Evolutionary conservation across 2,888 invertebrate species (phyloP), one percentile per base, ranked within the genome.

Genomic region (Noctua pronuba): DNA sequence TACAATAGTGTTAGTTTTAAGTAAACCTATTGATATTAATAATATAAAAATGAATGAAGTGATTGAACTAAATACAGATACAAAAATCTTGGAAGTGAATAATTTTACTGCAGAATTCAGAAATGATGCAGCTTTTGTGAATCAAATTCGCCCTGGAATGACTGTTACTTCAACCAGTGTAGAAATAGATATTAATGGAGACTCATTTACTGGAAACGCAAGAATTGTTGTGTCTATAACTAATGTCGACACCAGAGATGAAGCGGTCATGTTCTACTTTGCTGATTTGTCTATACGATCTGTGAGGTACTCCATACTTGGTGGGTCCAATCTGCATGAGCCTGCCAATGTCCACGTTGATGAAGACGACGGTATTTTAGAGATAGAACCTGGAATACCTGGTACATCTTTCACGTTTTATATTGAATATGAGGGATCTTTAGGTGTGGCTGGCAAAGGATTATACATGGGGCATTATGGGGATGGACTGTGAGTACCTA

Each of bases 141-240:
- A 91, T 65, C 83, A 89, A 68, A 77, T 94, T 46, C 90, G 94
- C 79, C 93, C 94, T 13, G 95, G 94, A 10, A 92, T 95, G 91
- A 21, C 49, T 1, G 88, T 93, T 1, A 85, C 73, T 4, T 88
- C 83, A 35, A 94, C 95, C 64, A n/a, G 38, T 0, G 78, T 95
- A 11, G 89, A 90, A 82, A 76, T 95, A 7, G 84, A 94, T 77
- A 65, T 87, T 5, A 75, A 80, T 6, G 84, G 58, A 64, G 89
- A 88, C 0, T 89, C 86, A 0, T 95, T 95, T 79, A 79, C 31
- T 78, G 95, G 94, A 35, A 80, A 66, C 76, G 83, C 90, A 41
- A 72, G 76, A 16, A 86, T 91, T n/a, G 80, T 90, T 75, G 91
- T 95, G 13, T 65, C 80, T 11, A 85, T 94, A 60, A 83, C 73